Conservation (phyloP, 64 coral and sea anemone genomes). For the Actinia tenebrosa region DNA sequence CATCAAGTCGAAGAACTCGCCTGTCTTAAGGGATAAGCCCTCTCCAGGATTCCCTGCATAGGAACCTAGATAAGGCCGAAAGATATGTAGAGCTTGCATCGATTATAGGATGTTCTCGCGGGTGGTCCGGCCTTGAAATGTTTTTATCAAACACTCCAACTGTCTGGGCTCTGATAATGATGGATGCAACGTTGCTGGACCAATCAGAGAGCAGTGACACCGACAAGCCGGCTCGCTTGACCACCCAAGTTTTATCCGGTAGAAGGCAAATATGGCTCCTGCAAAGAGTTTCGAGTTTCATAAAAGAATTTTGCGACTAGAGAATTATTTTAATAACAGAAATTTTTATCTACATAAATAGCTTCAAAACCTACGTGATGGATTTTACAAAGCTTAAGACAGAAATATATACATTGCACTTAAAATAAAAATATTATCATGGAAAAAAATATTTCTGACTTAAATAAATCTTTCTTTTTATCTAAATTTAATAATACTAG, state of each 20-base stretch:
- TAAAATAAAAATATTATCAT: not conserved
- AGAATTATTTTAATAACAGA: not conserved
- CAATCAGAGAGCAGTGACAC: not conserved
- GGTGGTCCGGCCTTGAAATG: not conserved
- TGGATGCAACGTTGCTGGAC: not conserved
- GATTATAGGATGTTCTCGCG: not conserved
- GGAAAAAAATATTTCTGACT: not conserved
- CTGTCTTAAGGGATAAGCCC: too few species aligned
- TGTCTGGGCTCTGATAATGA: not conserved
- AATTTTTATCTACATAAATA: constrained; percentile 4
- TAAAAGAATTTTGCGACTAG: not conserved
- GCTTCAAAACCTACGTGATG: not conserved
- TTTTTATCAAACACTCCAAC: constrained; percentile 10
- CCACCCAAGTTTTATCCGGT: not conserved
- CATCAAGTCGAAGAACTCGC: too few species aligned
- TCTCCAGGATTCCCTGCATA: too few species aligned
- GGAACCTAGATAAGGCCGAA: too few species aligned
- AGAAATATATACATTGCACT: not conserved
- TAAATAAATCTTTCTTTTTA: not conserved
- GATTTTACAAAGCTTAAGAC: not conserved
- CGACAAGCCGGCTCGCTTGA: not conserved
- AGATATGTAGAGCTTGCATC: not conserved
- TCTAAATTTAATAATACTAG: not conserved
- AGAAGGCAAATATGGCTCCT: not conserved
- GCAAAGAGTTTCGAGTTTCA: not conserved